Base-by-base conservation (phyloP, 1,140 invertebrate species). In the Lordiphosa stackelbergi region DNA sequence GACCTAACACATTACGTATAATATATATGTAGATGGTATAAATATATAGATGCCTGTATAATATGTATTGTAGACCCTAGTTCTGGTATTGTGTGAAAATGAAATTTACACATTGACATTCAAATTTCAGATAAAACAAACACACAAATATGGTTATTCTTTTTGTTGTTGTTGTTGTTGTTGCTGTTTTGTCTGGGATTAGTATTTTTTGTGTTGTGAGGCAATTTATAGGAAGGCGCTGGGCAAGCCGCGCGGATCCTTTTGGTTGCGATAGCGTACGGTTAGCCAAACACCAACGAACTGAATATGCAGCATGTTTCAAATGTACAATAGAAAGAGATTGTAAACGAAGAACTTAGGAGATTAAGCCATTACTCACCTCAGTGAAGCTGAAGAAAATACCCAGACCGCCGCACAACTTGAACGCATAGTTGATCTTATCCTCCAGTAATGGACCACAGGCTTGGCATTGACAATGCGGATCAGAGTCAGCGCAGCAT, bases 381-480 rank as follows among this genome's bases (percentile, higher is more conserved):
- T 99, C 97, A 46, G 96, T 97, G 87, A 98, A 98, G 85, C 96
- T 98, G 89, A 98, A 98, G 89, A 99, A 97, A 24, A 99, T 89
- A 59, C 96, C 97, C 74, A 98, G 93, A 49, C 95, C 95, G 48
- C 97, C 97, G 78, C 95, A 95, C 4, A 95, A 89, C 88, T 95
- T 94, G 74, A 98, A 96, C n/a, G 95, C 95, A 85, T 93, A 93
- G 74, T 94, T 91, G 68, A 98, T 96, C 3, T 92, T 93, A 13
- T 91, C 91, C 72, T 94, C 92, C 11, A 98, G 88, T 84, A 92
- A 92, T 2, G 90, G 88, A 88, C 93, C 92, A 88, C 97, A 98
- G 0, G 93, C 88, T 5, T 89, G 85, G 88, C 95, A 97, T 49
- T 88, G 71, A 85, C 93, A 94, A 19, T 87, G 69, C 1, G 68